phyloP scores from a whole-genome alignment of 2,113 vertebrate species.

The Pantherophis guttatus region DNA sequence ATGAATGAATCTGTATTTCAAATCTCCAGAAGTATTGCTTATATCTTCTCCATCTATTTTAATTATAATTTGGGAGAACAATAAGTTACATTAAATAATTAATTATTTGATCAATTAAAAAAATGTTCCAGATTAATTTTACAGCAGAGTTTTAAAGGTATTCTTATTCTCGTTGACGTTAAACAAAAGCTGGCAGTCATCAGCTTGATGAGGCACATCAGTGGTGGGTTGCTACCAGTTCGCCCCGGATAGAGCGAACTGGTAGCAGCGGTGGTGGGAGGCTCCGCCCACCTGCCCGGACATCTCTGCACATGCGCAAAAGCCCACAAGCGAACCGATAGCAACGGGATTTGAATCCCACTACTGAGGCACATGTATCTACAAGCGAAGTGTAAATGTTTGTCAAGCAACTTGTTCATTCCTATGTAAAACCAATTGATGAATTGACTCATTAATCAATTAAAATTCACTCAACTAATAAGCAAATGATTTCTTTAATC shows the following conservation, averaged over 20 bases:
- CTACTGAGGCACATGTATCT: background rate
- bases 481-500: background rate
- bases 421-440: background rate
- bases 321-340: too few relatives aligned
- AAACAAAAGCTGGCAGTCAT: background rate
- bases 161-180: background rate
- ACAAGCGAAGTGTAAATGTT: background rate
- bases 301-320: too few relatives aligned
- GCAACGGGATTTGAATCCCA: too few relatives aligned
- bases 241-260: too few relatives aligned
- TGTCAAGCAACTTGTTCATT: background rate
- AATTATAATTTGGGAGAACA: background rate
- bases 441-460: background rate
- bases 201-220: background rate
- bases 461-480: background rate
- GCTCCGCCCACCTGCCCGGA: too few relatives aligned
- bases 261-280: too few relatives aligned
- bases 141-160: too few relatives aligned
- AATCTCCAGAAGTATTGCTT: background rate
- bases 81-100: background rate
- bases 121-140: background rate
- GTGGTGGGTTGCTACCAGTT: too few relatives aligned
- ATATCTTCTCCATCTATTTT: background rate
- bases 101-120: background rate
- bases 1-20: background rate